phyloP scores from a whole-genome alignment of 2,113 vertebrate species.

The Canis aureus region DNA sequence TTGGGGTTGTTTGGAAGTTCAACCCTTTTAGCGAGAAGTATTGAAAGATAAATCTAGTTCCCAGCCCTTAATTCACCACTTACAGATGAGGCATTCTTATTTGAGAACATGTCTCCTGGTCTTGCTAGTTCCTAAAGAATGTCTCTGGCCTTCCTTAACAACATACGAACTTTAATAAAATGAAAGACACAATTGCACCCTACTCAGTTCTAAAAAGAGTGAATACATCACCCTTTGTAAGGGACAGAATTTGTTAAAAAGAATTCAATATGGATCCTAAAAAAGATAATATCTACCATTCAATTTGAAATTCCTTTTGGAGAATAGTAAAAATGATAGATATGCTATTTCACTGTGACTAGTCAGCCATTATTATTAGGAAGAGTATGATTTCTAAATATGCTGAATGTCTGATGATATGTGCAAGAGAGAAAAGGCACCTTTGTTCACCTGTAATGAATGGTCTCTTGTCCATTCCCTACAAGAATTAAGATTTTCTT shows the following conservation, averaged over 20 bases:
- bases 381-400: slow-evolving; percentile 69
- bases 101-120: slow-evolving; percentile 69
- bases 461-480: slow-evolving; percentile 70
- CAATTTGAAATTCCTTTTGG: slow-evolving; percentile 56
- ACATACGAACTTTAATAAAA: background rate
- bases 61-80: slow-evolving; percentile 80
- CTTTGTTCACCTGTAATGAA: slow-evolving; percentile 38
- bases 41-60: slow-evolving; percentile 76
- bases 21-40: slow-evolving; percentile 53
- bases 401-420: slow-evolving; percentile 66
- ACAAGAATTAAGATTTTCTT: slow-evolving; percentile 76
- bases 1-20: slow-evolving; percentile 65
- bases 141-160: background rate
- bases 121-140: slow-evolving; percentile 66
- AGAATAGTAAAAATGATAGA: slow-evolving; percentile 70
- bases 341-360: slow-evolving; percentile 66
- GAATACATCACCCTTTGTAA: background rate
- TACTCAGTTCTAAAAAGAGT: slow-evolving; percentile 1
- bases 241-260: slow-evolving; percentile 77
- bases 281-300: slow-evolving; percentile 70
- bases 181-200: background rate
- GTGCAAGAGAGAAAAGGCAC: slow-evolving; percentile 33
- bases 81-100: slow-evolving; percentile 71
- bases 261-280: slow-evolving; percentile 60
- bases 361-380: slow-evolving; percentile 60